Evolutionary conservation across 2,797 vertebrate genomes (phyloP).

Genomic region (Limnodromus scolopaceus): DNA sequence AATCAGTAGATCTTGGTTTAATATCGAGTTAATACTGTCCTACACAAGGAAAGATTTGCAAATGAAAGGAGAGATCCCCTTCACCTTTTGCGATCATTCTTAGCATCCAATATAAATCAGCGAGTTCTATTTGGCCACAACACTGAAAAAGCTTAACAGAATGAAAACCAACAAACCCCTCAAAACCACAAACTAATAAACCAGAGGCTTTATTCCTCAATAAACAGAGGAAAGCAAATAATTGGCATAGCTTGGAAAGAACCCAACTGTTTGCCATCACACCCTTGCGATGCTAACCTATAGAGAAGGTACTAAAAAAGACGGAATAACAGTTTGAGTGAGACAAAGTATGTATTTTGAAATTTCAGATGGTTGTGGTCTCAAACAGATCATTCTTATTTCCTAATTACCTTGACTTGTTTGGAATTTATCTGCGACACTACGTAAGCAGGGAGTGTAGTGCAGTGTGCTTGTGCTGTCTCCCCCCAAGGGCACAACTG

Average conservation of each 20-base stretch:
- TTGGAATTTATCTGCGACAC: neutral
- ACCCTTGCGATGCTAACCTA: neutral
- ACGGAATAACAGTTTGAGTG: neutral
- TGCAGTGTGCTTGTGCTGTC: fast-evolving
- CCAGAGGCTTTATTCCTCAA: neutral
- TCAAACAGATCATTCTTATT: neutral
- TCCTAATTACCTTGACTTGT: neutral
- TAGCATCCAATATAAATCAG: neutral
- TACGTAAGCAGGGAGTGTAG: neutral
- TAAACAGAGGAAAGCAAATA: constrained; percentile 19
- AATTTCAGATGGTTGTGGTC: neutral
- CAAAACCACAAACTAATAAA: neutral
- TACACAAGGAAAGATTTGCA: neutral
- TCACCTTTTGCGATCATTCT: neutral
- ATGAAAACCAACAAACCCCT: fast-evolving
- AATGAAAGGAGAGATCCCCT: neutral
- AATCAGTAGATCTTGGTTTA: neutral
- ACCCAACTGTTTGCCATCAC: neutral
- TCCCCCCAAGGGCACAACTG: neutral
- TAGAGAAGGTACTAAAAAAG: neutral
- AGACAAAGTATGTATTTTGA: neutral
- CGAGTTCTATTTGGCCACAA: neutral
- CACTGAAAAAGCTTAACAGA: neutral
- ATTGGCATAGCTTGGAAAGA: constrained; percentile 39
- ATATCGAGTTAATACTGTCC: neutral